Conservation (phyloP, 2,888 invertebrate species). For the Tryphoninae sp. region DNA sequence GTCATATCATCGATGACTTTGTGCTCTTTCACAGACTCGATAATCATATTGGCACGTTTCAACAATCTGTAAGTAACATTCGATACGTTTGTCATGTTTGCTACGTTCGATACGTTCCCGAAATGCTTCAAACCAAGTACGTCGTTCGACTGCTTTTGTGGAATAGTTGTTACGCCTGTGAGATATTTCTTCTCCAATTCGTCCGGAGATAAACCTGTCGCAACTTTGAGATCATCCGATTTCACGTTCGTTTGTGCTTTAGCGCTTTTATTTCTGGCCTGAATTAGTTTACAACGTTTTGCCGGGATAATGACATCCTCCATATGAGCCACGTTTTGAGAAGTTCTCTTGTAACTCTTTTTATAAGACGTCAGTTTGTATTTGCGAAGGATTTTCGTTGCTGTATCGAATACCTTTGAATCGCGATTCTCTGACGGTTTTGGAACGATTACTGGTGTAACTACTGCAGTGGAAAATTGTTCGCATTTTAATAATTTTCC, state of each 20-base stretch:
- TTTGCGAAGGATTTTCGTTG: constrained; percentile 51
- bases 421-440: background rate
- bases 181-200: constrained; percentile 78
- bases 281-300: constrained; percentile 41
- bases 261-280: background rate
- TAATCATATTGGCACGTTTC: constrained; percentile 85
- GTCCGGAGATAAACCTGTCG: constrained; percentile 61
- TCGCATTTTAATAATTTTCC: background rate
- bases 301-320: background rate
- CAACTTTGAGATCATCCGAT: constrained; percentile 2
- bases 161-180: constrained; percentile 73
- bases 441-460: background rate
- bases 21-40: constrained; percentile 84
- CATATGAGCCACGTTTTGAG: constrained; percentile 49
- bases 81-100: constrained; percentile 68
- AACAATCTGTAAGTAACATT: constrained; percentile 81
- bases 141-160: constrained; percentile 68
- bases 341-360: constrained; percentile 59
- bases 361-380: constrained; percentile 47
- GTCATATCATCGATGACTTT: constrained; percentile 84
- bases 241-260: constrained; percentile 11
- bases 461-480: background rate
- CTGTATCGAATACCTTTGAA: constrained; percentile 22
- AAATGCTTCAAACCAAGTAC: constrained; percentile 75
- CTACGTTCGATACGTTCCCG: constrained; percentile 65